These are phyloP conservation scores for Echinarachnius parma DNA, from an alignment of 53 echinoderm and acorn worm species.

Conservation along the genomic window DNA sequence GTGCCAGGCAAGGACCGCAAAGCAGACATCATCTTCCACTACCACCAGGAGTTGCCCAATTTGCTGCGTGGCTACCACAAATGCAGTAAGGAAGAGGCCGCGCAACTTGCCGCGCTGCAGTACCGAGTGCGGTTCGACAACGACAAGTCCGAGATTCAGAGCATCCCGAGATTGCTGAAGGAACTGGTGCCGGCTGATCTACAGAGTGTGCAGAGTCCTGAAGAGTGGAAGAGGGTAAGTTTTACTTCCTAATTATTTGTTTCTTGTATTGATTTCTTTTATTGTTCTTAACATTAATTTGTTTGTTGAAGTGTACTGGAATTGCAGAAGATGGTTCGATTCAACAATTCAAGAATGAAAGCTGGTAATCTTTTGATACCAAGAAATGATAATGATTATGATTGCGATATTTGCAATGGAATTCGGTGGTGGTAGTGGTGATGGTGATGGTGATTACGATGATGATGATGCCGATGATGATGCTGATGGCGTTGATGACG, in stretches of 20 bases:
- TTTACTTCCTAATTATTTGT: too few relatives aligned
- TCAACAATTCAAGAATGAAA: constrained; percentile 90
- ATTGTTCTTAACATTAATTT: too few relatives aligned
- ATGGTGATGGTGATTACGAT: constrained; percentile 66
- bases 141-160: constrained; percentile 89
- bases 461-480: too few relatives aligned
- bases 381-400: constrained; percentile 99
- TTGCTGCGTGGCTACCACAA: constrained; percentile 97
- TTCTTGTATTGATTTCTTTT: too few relatives aligned
- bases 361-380: constrained; percentile 79
- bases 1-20: constrained; percentile 98
- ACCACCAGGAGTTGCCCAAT: constrained; percentile 97
- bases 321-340: constrained; percentile 70
- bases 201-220: constrained; percentile 68
- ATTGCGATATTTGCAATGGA: too few relatives aligned
- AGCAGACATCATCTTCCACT: constrained; percentile 96
- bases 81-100: constrained; percentile 86
- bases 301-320: too few relatives aligned
- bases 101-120: constrained; percentile 85
- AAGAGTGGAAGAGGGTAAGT: constrained; percentile 98
- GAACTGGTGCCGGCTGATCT: constrained; percentile 81
- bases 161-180: constrained; percentile 68
- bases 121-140: constrained; percentile 91
- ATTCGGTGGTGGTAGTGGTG: too few relatives aligned
- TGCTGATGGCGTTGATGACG: too few relatives aligned